A percentile compares a stretch with the other conserved stretches of the same genome.
Evolutionary conservation across 2,113 vertebrate genomes (phyloP).

Genomic region (Pachycephala philippinensis): DNA sequence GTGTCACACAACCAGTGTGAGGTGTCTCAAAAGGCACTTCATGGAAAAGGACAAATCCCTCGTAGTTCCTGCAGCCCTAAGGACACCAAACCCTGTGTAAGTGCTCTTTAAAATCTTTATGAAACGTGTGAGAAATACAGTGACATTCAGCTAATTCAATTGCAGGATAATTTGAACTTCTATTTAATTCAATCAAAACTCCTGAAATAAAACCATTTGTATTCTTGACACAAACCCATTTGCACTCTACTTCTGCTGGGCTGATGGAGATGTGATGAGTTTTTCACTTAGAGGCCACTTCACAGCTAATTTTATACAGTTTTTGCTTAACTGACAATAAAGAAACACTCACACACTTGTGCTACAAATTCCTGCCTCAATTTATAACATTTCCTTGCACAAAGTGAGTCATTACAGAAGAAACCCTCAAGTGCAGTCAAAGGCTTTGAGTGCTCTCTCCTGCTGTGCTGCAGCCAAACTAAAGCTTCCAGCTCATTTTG

Average conservation of each 20-base stretch:
- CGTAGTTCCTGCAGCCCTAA: not conserved
- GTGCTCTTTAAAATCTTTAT: not conserved
- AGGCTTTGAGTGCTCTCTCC: not conserved
- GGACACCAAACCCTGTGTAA: not conserved
- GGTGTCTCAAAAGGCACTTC: not conserved
- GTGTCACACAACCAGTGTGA: not conserved
- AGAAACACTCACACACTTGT: not conserved
- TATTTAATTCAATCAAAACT: slow-evolving; percentile 18
- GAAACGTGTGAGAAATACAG: slow-evolving; percentile 1
- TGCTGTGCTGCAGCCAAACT: not conserved
- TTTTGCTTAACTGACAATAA: slow-evolving; percentile 3
- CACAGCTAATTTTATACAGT: not conserved
- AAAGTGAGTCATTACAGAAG: not conserved
- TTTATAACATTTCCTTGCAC: not conserved
- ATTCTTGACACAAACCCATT: not conserved
- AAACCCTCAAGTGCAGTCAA: not conserved
- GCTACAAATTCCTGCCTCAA: not conserved
- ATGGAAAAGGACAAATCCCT: not conserved
- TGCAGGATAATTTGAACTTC: slow-evolving; percentile 5
- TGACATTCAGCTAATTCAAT: slow-evolving; percentile 3
- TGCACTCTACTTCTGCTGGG: not conserved
- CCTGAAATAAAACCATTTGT: not conserved
- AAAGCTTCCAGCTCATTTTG: not conserved
- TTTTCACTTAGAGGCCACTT: slow-evolving; percentile 25
- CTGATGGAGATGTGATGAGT: not conserved